Conservation (phyloP, 2,888 invertebrate species). For the Nomada ferruginata region DNA sequence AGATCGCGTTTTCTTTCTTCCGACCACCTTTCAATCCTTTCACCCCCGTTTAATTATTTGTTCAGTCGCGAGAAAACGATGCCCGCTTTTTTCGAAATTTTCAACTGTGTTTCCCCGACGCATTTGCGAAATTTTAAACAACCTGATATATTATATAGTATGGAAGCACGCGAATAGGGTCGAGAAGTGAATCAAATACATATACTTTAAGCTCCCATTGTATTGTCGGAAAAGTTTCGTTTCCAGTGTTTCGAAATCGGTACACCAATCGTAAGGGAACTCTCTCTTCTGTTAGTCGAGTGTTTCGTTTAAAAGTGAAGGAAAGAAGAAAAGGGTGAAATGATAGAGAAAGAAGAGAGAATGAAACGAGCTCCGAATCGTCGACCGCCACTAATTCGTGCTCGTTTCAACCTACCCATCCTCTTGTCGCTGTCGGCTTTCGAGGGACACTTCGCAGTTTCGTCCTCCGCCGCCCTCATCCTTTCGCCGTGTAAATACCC, state of each 20-base stretch:
- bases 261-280: too few relatives aligned
- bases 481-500: conserved; percentile 22
- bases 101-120: too few relatives aligned
- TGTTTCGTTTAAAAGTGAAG: conserved; percentile 17
- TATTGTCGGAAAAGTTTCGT: too few relatives aligned
- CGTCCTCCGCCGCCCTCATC: conserved; percentile 5
- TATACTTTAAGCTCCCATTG: neutral
- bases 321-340: neutral
- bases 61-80: neutral
- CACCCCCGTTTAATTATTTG: conserved; percentile 37
- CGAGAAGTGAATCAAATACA: neutral
- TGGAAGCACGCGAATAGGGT: too few relatives aligned
- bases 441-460: conserved; percentile 34
- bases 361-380: conserved; percentile 33
- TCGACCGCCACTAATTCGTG: conserved; percentile 44
- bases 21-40: conserved; percentile 12
- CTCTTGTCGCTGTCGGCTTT: conserved; percentile 24
- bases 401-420: conserved; percentile 14
- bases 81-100: neutral
- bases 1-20: conserved; percentile 29
- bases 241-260: too few relatives aligned
- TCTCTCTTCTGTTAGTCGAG: conserved; percentile 7
- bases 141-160: too few relatives aligned
- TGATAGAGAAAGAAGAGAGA: neutral
- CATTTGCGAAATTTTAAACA: too few relatives aligned